A percentile compares a stretch with the other conserved stretches of the same genome.
These are phyloP conservation scores for Cheilosia pagana DNA, from an alignment of 2,888 invertebrate genomes.

Conservation along the genomic window DNA sequence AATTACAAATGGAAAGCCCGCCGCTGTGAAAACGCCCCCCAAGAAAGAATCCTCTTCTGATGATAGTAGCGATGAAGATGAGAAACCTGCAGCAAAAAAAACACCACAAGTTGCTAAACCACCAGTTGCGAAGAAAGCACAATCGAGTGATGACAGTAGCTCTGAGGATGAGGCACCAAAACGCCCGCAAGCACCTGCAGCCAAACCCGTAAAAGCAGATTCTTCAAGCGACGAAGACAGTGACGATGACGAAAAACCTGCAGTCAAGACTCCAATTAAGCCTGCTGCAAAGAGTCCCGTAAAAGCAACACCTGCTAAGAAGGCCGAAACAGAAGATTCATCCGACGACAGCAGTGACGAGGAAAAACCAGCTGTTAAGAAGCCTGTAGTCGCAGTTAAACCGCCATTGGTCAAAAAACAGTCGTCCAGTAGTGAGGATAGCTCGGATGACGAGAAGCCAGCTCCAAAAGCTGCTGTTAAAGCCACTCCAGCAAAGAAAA, in stretches of 20 bases:
- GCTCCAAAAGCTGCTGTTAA: constrained; percentile 63
- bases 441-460: constrained; percentile 77
- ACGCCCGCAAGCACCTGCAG: constrained; percentile 66
- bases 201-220: constrained; percentile 45
- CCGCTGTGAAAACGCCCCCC: constrained; percentile 63
- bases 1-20: constrained; percentile 65
- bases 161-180: constrained; percentile 80
- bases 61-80: constrained; percentile 80
- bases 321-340: constrained; percentile 77
- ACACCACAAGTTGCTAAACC: constrained; percentile 59
- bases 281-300: constrained; percentile 40
- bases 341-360: constrained; percentile 78
- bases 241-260: constrained; percentile 80
- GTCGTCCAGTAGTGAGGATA: constrained; percentile 75
- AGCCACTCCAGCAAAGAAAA: constrained; percentile 68
- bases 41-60: constrained; percentile 77
- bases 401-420: constrained; percentile 74
- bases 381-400: constrained; percentile 75
- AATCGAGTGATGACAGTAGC: constrained; percentile 79
- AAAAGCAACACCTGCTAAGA: constrained; percentile 17
- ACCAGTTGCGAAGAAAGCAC: constrained; percentile 60
- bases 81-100: constrained; percentile 75
- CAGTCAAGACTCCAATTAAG: constrained; percentile 77
- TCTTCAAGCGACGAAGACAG: constrained; percentile 82
- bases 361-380: constrained; percentile 71